Evolutionary conservation across 2,797 vertebrate genomes (phyloP).

Genomic region (Parotocinclus haroldoi): DNA sequence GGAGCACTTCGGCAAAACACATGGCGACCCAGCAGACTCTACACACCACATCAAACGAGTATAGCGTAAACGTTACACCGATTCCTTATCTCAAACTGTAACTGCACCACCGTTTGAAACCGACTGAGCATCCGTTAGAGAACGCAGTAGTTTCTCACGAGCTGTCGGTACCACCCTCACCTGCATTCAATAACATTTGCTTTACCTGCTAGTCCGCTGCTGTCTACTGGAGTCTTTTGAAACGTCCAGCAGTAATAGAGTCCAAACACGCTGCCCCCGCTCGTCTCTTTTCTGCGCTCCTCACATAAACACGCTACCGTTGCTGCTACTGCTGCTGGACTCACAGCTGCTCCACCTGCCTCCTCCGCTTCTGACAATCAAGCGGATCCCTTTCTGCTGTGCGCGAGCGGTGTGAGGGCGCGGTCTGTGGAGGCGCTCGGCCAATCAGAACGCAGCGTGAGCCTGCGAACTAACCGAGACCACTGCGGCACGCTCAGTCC

Average conservation of each 20-base stretch:
- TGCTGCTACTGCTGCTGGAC: too few species aligned
- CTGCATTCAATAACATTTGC: neutral
- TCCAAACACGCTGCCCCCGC: neutral
- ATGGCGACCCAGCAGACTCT: constrained; percentile 32
- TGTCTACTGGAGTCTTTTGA: neutral
- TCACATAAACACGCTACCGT: too few species aligned
- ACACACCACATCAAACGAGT: constrained; percentile 21
- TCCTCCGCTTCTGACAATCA: constrained; percentile 26
- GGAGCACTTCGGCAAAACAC: constrained; percentile 14
- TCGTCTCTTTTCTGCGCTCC: constrained; percentile 38
- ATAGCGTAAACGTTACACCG: constrained; percentile 6
- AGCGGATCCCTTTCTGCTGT: constrained; percentile 12
- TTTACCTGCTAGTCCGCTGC: neutral
- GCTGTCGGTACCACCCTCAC: constrained; percentile 2
- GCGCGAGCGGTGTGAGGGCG: constrained; percentile 70
- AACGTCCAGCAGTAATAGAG: neutral
- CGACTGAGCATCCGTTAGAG: too few species aligned
- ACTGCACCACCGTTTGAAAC: too few species aligned
- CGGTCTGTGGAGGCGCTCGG: constrained; percentile 69
- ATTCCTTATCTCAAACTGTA: neutral
- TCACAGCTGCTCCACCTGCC: constrained; percentile 50
- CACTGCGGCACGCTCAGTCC: constrained; percentile 44
- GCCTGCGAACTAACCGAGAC: constrained; percentile 17
- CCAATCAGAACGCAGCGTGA: constrained; percentile 64
- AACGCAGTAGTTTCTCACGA: neutral